Conservation (phyloP, 2,888 invertebrate genomes). For the Masnerella sp. region DNA sequence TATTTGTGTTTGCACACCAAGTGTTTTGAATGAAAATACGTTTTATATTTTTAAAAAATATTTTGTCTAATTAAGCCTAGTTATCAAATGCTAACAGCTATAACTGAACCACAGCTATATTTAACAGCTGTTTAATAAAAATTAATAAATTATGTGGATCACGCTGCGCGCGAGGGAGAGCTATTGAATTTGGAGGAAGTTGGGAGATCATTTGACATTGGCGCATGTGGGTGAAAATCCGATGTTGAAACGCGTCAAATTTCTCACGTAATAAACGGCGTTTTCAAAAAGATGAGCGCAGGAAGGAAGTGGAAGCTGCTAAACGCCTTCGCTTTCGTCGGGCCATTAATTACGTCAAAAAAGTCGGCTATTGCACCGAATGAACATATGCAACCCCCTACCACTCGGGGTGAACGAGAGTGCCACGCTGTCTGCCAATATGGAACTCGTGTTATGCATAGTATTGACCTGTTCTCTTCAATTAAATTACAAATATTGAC, state of each 20-base stretch:
- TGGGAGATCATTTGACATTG: constrained; percentile 19
- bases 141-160: no score
- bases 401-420: constrained; percentile 37
- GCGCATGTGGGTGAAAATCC: constrained; percentile 32
- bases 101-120: no score
- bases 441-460: constrained; percentile 28
- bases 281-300: constrained; percentile 25
- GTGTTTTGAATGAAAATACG: constrained; percentile 52
- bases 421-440: constrained; percentile 69
- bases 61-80: constrained; percentile 27
- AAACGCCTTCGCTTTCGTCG: constrained; percentile 72
- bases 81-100: constrained; percentile 24
- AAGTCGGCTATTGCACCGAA: constrained; percentile 64
- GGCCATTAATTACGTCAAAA: constrained; percentile 72
- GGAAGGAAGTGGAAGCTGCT: constrained; percentile 68
- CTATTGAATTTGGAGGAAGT: constrained; percentile 13
- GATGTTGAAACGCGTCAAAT: constrained; percentile 47
- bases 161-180: no score
- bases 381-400: constrained; percentile 38
- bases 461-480: constrained; percentile 28
- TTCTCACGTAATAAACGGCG: constrained; percentile 60
- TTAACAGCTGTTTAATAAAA: no score
- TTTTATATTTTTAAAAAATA: constrained; percentile 49
- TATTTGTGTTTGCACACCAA: constrained; percentile 43
- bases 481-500: constrained; percentile 43